A percentile compares a stretch with the other conserved stretches of the same genome.
Conservation (phyloP, 2,113 vertebrate species). For the Ictalurus punctatus region DNA sequence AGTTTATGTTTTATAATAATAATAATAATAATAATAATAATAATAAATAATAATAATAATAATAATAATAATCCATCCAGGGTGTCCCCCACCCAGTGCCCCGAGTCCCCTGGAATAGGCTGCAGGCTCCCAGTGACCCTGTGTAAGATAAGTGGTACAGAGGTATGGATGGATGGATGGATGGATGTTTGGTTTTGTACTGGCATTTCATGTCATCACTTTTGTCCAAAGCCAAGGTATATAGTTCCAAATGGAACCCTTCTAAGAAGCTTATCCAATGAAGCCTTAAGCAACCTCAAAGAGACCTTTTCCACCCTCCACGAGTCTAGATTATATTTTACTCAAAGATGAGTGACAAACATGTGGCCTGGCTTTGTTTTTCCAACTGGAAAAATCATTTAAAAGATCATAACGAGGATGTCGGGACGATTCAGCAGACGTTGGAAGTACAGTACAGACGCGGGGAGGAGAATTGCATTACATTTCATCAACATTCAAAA, state of each 20-base stretch:
- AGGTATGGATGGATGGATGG: no score
- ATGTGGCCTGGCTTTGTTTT: not conserved
- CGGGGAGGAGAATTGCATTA: slow-evolving; percentile 24
- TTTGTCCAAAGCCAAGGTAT: not conserved
- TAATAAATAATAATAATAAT: not conserved
- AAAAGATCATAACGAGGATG: not conserved
- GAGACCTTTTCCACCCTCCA: not conserved
- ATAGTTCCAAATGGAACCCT: not conserved
- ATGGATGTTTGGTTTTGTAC: not conserved
- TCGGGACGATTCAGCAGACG: slow-evolving; percentile 17
- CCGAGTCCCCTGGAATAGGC: no score
- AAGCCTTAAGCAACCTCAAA: not conserved
- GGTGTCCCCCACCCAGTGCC: no score
- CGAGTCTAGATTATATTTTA: not conserved
- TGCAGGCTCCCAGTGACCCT: no score
- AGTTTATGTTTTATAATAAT: not conserved
- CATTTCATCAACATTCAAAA: slow-evolving; percentile 36
- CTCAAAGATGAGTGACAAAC: not conserved
- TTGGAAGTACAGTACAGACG: not conserved
- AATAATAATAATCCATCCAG: not conserved
- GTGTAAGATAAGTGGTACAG: no score
- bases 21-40: not conserved
- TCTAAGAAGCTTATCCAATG: not conserved
- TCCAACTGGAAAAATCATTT: not conserved
- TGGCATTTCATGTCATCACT: not conserved